Conservation (phyloP, 1,140 invertebrate genomes). For the Berghia stephanieae region DNA sequence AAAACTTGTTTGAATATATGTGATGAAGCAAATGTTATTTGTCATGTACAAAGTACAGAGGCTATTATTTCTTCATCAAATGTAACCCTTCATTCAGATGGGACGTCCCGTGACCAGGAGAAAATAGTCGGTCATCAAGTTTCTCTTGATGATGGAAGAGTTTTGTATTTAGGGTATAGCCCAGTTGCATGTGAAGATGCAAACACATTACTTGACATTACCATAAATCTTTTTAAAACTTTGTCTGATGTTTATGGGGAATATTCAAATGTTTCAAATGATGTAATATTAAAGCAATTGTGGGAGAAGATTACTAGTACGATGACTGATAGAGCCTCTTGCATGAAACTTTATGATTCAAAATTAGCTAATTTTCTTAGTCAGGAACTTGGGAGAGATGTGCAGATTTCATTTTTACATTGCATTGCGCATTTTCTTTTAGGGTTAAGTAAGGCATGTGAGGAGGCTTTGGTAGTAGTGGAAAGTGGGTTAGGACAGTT, state of each 20-base stretch:
- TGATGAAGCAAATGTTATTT: no score
- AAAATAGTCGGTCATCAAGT: no score
- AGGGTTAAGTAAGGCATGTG: background rate
- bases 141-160: background rate
- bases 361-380: background rate
- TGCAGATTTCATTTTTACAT: background rate
- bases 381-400: background rate
- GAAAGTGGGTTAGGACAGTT: background rate
- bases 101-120: no score
- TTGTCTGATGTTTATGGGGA: background rate
- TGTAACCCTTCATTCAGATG: no score
- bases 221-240: background rate
- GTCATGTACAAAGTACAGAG: no score
- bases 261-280: background rate
- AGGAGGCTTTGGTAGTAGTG: background rate
- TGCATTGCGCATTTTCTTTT: slow-evolving; percentile 5
- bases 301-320: no score
- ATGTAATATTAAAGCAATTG: no score
- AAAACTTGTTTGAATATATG: no score
- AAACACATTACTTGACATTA: background rate
- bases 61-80: no score
- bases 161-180: background rate
- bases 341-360: background rate
- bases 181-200: slow-evolving; percentile 5
- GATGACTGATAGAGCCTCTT: no score